A percentile compares a stretch with the other conserved stretches of the same genome.
Evolutionary conservation across 2,888 invertebrate species (phyloP).

Genomic region (Thymelicus sylvestris): DNA sequence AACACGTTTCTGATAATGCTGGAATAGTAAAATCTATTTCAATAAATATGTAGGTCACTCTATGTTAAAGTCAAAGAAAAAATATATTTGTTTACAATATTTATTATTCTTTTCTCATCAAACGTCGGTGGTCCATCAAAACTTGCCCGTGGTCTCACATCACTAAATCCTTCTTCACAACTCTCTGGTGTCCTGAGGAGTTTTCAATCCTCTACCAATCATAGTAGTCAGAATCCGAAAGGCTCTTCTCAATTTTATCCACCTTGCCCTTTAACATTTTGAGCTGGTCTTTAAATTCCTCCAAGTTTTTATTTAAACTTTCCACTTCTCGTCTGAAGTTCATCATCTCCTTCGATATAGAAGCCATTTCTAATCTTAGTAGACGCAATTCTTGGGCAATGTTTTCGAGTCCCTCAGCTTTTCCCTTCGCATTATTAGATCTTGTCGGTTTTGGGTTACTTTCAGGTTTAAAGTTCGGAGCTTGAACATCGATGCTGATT

Average conservation of each 20-base stretch:
- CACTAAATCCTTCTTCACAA: too few species aligned
- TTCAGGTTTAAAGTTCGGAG: neutral
- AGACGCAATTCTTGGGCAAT: neutral
- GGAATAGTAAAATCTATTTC: too few species aligned
- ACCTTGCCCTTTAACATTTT: neutral
- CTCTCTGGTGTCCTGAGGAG: too few species aligned
- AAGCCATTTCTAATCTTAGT: neutral
- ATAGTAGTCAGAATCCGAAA: neutral
- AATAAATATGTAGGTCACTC: too few species aligned
- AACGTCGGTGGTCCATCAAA: too few species aligned
- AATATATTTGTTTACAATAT: too few species aligned
- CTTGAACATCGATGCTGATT: neutral
- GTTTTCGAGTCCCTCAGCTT: neutral
- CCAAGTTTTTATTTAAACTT: neutral
- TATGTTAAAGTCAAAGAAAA: too few species aligned
- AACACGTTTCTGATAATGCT: too few species aligned
- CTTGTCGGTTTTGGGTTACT: neutral
- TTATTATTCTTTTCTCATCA: too few species aligned
- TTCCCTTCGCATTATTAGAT: neutral
- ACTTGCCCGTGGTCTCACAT: too few species aligned
- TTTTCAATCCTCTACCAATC: neutral
- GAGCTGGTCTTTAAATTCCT: neutral
- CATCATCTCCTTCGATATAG: neutral
- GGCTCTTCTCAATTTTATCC: neutral
- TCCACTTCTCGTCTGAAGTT: neutral